These are phyloP conservation scores for Drosophila mayaguana DNA, from an alignment of 2,888 invertebrate genomes.

Conservation along the genomic window DNA sequence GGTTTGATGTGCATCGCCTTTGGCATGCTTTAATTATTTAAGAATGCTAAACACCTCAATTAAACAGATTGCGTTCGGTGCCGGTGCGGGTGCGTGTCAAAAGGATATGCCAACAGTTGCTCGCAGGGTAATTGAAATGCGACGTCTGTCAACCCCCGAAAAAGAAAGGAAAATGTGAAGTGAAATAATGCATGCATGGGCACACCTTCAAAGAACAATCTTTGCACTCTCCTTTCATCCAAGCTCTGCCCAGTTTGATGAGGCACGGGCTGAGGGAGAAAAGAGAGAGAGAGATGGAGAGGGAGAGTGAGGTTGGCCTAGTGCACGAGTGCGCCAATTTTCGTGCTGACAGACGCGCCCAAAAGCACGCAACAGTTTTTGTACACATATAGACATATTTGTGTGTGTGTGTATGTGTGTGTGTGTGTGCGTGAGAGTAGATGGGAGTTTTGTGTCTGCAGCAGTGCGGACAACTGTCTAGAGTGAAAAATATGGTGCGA, in stretches of 20 bases:
- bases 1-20: slow-evolving; percentile 42
- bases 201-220: slow-evolving; percentile 55
- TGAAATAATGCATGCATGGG: slow-evolving; percentile 52
- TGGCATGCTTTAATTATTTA: slow-evolving; percentile 62
- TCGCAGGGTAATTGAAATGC: slow-evolving; percentile 50
- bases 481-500: not conserved
- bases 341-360: slow-evolving; percentile 49
- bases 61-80: slow-evolving; percentile 67
- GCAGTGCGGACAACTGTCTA: not conserved
- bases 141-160: slow-evolving; percentile 31
- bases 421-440: not conserved
- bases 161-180: not conserved
- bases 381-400: too few species aligned
- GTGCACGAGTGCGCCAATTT: slow-evolving; percentile 78
- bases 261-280: not conserved
- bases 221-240: not conserved
- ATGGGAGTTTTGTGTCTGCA: not conserved
- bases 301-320: slow-evolving; percentile 44
- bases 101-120: slow-evolving; percentile 41
- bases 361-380: slow-evolving; percentile 76
- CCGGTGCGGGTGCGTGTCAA: slow-evolving; percentile 65
- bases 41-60: slow-evolving; percentile 74
- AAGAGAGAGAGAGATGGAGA: not conserved
- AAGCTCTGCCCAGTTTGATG: not conserved
- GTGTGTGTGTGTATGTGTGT: not conserved